phyloP scores from a whole-genome alignment of 2,113 vertebrate species.

The Gambusia holbrooki region DNA sequence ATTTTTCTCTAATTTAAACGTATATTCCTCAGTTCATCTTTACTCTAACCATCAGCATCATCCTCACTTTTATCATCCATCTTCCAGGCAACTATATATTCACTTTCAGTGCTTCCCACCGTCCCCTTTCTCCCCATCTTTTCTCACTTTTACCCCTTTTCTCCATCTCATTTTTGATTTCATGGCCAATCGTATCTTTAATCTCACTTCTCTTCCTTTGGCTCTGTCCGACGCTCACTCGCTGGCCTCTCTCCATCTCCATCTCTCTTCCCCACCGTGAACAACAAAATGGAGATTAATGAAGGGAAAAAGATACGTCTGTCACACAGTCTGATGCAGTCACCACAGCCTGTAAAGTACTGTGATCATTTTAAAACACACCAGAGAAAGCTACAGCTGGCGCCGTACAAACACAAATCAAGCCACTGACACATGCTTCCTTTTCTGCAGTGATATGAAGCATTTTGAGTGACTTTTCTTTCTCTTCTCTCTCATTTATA shows the following conservation, averaged over 20 bases:
- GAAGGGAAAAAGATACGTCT: constrained; percentile 73
- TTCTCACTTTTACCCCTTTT: constrained; percentile 32
- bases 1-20: constrained; percentile 62
- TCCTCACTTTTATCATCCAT: constrained; percentile 25
- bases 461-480: constrained; percentile 28
- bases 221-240: constrained; percentile 37
- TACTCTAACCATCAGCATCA: constrained; percentile 7
- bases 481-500: constrained; percentile 27
- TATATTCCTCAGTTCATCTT: constrained; percentile 40
- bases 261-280: constrained; percentile 52
- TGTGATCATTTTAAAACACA: constrained; percentile 57
- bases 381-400: constrained; percentile 38
- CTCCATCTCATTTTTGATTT: constrained; percentile 62
- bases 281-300: constrained; percentile 81
- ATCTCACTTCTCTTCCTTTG: constrained; percentile 53
- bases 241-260: constrained; percentile 24
- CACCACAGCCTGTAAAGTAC: constrained; percentile 44
- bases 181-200: constrained; percentile 67
- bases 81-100: constrained; percentile 22
- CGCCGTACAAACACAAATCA: constrained; percentile 48
- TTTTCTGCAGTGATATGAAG: constrained; percentile 21
- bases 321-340: constrained; percentile 70
- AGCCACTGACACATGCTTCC: constrained; percentile 17
- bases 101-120: constrained; percentile 33
- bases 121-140: constrained; percentile 35